phyloP scores from a whole-genome alignment of 1,140 invertebrate species.

The silkworm (Bombyx mori) region ASM3026992v2 NC_085118.1:4527001-4527500 shows the following conservation, averaged over 20 bases:
- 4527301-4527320: conserved; percentile 13
- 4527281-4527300: conserved; percentile 16
- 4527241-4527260: not conserved
- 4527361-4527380: conserved; percentile 13
- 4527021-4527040: no score
- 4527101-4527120: no score
- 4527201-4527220: no score
- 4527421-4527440: conserved; percentile 20
- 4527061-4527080: no score
- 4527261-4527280: conserved; percentile 14
- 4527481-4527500: conserved; percentile 1
- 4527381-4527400: conserved; percentile 20
- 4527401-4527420: conserved; percentile 13
- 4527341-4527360: conserved; percentile 19
- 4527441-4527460: conserved; percentile 23
- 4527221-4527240: no score
- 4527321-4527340: conserved; percentile 13
- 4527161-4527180: no score
- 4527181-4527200: no score
- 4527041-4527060: no score
- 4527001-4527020: no score
- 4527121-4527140: no score
- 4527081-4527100: no score
- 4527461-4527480: conserved; percentile 13
- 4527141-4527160: no score